Percentiles rank a stretch among this genome's conserved stretches.
Conservation (phyloP, 2,888 invertebrate genomes). For the Metacarcinus magister region DNA sequence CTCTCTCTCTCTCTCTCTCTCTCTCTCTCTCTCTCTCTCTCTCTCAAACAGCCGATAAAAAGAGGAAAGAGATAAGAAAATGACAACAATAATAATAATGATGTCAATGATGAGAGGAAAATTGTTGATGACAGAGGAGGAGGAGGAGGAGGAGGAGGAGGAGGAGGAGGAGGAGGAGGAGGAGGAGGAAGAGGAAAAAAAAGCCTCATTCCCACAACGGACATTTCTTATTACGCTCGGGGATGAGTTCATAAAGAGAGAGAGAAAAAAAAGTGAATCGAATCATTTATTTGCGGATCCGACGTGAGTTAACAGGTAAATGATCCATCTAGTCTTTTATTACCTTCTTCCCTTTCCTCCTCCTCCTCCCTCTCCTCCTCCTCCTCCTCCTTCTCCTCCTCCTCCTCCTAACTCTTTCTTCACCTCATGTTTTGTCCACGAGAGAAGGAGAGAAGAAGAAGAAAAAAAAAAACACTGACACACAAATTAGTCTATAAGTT, state of each 20-base stretch:
- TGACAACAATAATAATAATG: too few species aligned
- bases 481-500: too few species aligned
- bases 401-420: too few species aligned
- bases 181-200: too few species aligned
- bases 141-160: not conserved
- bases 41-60: too few species aligned
- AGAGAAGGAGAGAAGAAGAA: too few species aligned
- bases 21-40: not conserved
- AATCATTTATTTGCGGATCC: not conserved
- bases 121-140: not conserved
- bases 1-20: slow-evolving; percentile 63
- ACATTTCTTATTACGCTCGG: too few species aligned
- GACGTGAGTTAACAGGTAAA: slow-evolving; percentile 26
- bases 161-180: too few species aligned
- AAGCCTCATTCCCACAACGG: too few species aligned
- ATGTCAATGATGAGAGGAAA: not conserved
- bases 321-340: not conserved
- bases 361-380: not conserved
- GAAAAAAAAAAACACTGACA: too few species aligned
- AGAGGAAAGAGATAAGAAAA: too few species aligned
- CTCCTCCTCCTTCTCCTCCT: not conserved
- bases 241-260: not conserved
- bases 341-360: not conserved
- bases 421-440: too few species aligned
- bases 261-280: not conserved